Percentiles rank a stretch among this genome's conserved stretches.
Conservation (phyloP, 2,113 vertebrate genomes). For the Crotophaga sulcirostris region DNA sequence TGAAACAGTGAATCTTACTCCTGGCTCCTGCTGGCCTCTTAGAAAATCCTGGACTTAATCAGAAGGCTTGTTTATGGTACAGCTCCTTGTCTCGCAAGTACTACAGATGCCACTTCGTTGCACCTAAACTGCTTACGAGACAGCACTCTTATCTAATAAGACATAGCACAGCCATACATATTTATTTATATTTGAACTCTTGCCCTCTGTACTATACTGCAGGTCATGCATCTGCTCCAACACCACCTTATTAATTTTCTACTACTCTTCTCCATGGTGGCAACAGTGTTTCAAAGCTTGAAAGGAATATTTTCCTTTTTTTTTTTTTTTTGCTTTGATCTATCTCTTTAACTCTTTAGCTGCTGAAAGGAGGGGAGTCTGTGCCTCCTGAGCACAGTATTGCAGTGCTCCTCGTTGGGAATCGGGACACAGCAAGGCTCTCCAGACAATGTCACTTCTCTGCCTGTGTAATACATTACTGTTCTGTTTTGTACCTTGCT, state of each 20-base stretch:
- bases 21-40: not conserved
- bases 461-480: slow-evolving; percentile 35
- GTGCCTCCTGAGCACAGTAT: accelerated
- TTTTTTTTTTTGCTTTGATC: slow-evolving; percentile 19
- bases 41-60: slow-evolving; percentile 55
- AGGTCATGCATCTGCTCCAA: slow-evolving; percentile 69
- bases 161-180: slow-evolving; percentile 72
- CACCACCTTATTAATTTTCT: slow-evolving; percentile 73
- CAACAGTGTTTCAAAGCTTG: slow-evolving; percentile 36
- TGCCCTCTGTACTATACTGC: slow-evolving; percentile 67
- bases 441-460: slow-evolving; percentile 55
- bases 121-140: slow-evolving; percentile 71
- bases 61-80: slow-evolving; percentile 56
- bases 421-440: slow-evolving; percentile 10
- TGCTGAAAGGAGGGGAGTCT: not conserved
- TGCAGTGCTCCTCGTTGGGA: not conserved
- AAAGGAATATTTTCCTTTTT: slow-evolving; percentile 52
- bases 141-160: slow-evolving; percentile 72
- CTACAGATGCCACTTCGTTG: slow-evolving; percentile 67
- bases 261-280: slow-evolving; percentile 53
- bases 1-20: not conserved
- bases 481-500: slow-evolving; percentile 61
- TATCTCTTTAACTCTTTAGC: slow-evolving; percentile 58
- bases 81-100: slow-evolving; percentile 48
- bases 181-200: slow-evolving; percentile 76